A percentile compares a stretch with the other conserved stretches of the same genome.
These are phyloP conservation scores for Falco peregrinus DNA, from an alignment of 2,797 vertebrate genomes.

Conservation along the genomic window DNA sequence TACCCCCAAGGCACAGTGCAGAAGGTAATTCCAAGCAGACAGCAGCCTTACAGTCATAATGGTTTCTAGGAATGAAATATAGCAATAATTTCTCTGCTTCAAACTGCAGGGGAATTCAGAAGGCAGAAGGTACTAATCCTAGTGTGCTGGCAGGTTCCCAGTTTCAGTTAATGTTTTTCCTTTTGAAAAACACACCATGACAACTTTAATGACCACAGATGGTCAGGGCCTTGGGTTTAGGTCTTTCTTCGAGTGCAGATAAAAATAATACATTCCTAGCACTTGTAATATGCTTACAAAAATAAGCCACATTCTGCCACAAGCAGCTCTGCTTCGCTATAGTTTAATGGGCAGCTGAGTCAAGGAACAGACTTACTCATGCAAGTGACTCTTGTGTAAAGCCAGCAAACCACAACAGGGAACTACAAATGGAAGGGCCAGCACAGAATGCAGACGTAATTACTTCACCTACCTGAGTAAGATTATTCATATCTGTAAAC, in stretches of 20 bases:
- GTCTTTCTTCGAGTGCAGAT: not conserved
- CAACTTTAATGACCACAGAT: not conserved
- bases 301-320: not conserved
- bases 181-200: not conserved
- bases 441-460: not conserved
- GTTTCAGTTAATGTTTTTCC: not conserved
- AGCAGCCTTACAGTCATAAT: not conserved
- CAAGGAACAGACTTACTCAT: not conserved
- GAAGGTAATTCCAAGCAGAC: not conserved
- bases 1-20: not conserved
- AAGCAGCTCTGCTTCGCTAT: not conserved
- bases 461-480: not conserved
- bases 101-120: not conserved
- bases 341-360: not conserved
- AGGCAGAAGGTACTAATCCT: not conserved
- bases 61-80: not conserved
- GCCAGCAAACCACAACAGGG: not conserved
- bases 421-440: not conserved
- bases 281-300: not conserved
- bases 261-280: not conserved
- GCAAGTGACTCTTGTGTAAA: not conserved
- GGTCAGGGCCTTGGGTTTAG: not conserved
- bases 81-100: not conserved
- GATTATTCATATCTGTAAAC: not conserved
- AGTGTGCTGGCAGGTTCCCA: not conserved